Evolutionary conservation across 2,888 invertebrate species (phyloP), one percentile per base, ranked within the genome.

Genomic region (Clivina fossor): DNA sequence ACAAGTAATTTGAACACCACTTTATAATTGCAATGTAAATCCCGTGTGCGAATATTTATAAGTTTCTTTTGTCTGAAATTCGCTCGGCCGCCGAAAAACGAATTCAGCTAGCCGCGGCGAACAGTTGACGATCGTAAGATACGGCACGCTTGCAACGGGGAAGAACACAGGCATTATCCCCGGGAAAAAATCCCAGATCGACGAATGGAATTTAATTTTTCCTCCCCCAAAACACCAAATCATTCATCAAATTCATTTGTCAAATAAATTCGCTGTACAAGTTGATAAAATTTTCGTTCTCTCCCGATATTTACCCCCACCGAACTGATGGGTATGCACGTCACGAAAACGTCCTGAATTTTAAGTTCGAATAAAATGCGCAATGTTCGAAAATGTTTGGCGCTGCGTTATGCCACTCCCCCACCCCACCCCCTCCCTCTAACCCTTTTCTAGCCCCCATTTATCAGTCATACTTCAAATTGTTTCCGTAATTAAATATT

Each of bases 11-110:
- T 26, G 30, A 28, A 28, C 44, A 44, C 26, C 28, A 44, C 28
- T 44, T 44, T 44, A 44, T 44, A 44, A 44, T 44, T 44, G 44
- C 44, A 28, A 44, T 44, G 44, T 44, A 44, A 44, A 44, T 44
- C 30, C 20, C 28, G 2, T 9, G 28, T n/a, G n/a, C n/a, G 44
- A 24, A 28, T 41, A 41, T 41, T 41, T 28, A 44, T 44, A 16
- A 28, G 15, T 13, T 44, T 44, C 44, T 28, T 44, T 44, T 44
- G 44, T 44, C 44, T 44, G 44, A 26, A 16, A 7, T 44, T 44
- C 26, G 16, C 7, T 13, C 11, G 11, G 8, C 13, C 8, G n/a
- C 18, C 41, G 4, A 11, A n/a, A n/a, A n/a, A n/a, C 11, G 22
- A 24, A 11, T 22, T 7, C 11, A 11, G 11, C 13, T 4, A 2